Conservation (phyloP, 2,888 invertebrate species). For the Campopleginae sp. region DNA sequence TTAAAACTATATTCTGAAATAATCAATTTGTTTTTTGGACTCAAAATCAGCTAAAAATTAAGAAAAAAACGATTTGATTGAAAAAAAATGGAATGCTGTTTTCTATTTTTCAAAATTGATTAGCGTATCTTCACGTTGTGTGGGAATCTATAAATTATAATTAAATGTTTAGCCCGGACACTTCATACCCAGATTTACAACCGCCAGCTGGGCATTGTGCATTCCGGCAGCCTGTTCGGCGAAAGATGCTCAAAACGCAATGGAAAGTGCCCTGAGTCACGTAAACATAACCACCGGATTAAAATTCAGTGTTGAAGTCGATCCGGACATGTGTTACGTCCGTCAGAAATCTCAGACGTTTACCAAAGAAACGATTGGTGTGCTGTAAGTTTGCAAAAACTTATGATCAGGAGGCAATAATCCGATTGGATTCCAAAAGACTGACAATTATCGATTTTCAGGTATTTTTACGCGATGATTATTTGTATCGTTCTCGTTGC, state of each 20-base stretch:
- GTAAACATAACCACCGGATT: slow-evolving; percentile 87
- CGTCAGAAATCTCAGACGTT: slow-evolving; percentile 81
- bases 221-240: slow-evolving; percentile 88
- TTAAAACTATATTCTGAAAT: background rate
- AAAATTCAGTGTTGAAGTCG: slow-evolving; percentile 86
- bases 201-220: slow-evolving; percentile 90
- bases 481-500: slow-evolving; percentile 79
- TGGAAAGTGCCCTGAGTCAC: slow-evolving; percentile 86
- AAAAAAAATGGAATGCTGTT: background rate
- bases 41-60: background rate
- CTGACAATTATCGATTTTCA: slow-evolving; percentile 65
- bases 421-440: background rate
- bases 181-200: slow-evolving; percentile 89
- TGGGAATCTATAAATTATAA: background rate
- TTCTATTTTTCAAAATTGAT: background rate
- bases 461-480: slow-evolving; percentile 82
- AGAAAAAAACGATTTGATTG: background rate
- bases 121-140: background rate
- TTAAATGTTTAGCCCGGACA: slow-evolving; percentile 87
- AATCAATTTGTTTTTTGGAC: background rate
- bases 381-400: slow-evolving; percentile 82
- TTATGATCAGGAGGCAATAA: background rate
- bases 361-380: slow-evolving; percentile 84
- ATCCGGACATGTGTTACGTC: slow-evolving; percentile 87
- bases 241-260: slow-evolving; percentile 86